Base-by-base conservation (phyloP, 2,113 vertebrate genomes). In the Formicarius rufipectus region DNA sequence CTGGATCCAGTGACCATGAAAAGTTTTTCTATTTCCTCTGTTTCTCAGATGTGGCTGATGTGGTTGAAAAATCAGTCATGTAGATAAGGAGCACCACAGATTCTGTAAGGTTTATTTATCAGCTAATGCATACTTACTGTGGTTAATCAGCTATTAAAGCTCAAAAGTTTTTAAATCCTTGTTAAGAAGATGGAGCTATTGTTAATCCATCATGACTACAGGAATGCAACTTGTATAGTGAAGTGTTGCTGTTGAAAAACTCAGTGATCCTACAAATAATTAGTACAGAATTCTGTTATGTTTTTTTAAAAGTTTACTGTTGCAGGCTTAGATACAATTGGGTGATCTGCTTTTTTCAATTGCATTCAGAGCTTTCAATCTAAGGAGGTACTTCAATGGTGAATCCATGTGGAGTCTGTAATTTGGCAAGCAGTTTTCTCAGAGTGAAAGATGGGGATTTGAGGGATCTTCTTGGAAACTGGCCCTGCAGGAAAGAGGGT, bases 91-190 rank as follows among this genome's bases (percentile, higher is more conserved):
- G 58, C 0, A 0, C 39, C 1, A 0, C 30, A 56, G 69, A 18
- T 19, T 87, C 28, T 12, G 1, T 66, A 45, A 52, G 7, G 50
- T 90, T 91, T 87, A 63, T 75, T 84, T 93, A 77, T 68, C 10
- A 11, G 14, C 42, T 52, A 67, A n/a, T 49, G 27, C 27, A 18
- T 85, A 39, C 27, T 87, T 77, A 28, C 7, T 58, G 50, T 77
- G 33, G 45, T 90, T 89, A 85, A 82, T 72, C 40, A 84, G n/a
- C n/a, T 86, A 56, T 66, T 75, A 59, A 78, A 72, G 39, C 52
- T 77, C 23, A 28, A 42, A 84, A 79, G 37, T 58, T 94, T 78
- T 40, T 3, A 87, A 93, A 69, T 87, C 25, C 63, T 83, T 59
- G 24, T 39, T 88, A 64, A 82, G 71, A 80, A 85, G 35, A 35